These are phyloP conservation scores for Atopsyche davidsoni DNA, from an alignment of 1,140 invertebrate genomes.

Conservation along the genomic window DNA sequence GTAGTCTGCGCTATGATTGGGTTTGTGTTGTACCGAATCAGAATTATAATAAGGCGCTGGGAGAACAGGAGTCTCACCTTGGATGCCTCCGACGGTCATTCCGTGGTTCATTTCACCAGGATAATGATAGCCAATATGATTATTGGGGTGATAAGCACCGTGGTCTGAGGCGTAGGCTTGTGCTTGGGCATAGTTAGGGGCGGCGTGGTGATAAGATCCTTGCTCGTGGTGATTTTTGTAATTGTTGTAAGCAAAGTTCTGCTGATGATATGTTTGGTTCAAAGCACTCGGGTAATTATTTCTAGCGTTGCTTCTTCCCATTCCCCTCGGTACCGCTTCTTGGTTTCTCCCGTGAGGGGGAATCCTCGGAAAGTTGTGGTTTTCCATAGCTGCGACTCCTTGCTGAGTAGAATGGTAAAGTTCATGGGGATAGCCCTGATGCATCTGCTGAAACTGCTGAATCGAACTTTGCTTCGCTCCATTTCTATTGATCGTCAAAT, in stretches of 20 bases:
- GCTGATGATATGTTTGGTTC: conserved; percentile 38
- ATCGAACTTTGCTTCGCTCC: conserved; percentile 22
- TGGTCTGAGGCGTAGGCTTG: conserved; percentile 43
- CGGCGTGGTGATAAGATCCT: conserved; percentile 38
- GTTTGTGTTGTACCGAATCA: conserved; percentile 39
- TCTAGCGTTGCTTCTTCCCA: conserved; percentile 27
- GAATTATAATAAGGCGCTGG: conserved; percentile 40
- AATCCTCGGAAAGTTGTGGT: conserved; percentile 43
- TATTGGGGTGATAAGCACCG: conserved; percentile 42
- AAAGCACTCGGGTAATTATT: conserved; percentile 38
- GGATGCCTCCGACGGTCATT: conserved; percentile 29
- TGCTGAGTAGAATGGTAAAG: conserved; percentile 46
- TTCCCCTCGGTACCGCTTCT: conserved; percentile 27
- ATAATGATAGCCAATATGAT: conserved; percentile 46
- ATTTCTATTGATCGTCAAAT: conserved; percentile 9
- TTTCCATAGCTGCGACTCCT: conserved; percentile 30
- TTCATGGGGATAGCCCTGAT: conserved; percentile 40
- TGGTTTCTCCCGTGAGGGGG: conserved; percentile 27
- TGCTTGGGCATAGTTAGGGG: conserved; percentile 40
- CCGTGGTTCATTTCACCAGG: conserved; percentile 31
- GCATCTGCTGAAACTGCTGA: conserved; percentile 32
- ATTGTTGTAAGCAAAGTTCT: conserved; percentile 35
- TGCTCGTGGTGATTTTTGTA: conserved; percentile 42
- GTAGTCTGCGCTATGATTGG: conserved; percentile 38
- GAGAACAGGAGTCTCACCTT: conserved; percentile 33